Evolutionary conservation across 2,797 vertebrate species (phyloP), one percentile per base, ranked within the genome.

Genomic region (Lutra lutra): DNA sequence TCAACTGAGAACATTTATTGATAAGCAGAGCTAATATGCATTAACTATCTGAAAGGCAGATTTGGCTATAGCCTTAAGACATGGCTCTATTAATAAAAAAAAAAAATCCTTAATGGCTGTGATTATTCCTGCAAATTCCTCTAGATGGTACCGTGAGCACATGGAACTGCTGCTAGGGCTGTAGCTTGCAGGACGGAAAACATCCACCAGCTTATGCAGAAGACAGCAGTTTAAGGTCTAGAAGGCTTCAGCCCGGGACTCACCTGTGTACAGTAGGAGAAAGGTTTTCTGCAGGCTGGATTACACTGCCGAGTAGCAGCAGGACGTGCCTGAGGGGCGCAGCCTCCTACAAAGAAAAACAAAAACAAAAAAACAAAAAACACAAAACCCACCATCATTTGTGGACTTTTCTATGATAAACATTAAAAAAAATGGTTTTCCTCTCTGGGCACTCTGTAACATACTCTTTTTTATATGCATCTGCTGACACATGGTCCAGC

Each of bases 231-330:
- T 29, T 92, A 48, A 5, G 68, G 80, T 35, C 32, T 66, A 56
- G 86, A 82, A 54, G 13, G 14, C 48, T 86, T 38, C 79, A 51
- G 90, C 0, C 5, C 54, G 46, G 20, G 73, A 98, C 97, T 99
- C 99, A 99, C 99, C 99, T 99, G 99, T 3, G 99, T 99, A 98
- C 99, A 99, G 98, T 99, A 99, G 83, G 99, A 99, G 98, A 99
- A 99, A 2, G 99, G 99, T 72, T 99, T 99, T 15, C 98, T 99
- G 99, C 99, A 99, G 1, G 99, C 99, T 0, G 99, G 99, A 96
- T 99, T 99, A 98, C 99, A 99, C 98, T 99, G 99, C 96, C 98
- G 98, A 88, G 99, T 98, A 11, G 99, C 99, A 4, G 99, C 98
- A 0, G 99, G 99, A 73, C 98, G 99, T 1, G 98, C 99, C 98